Conservation (phyloP, 2,113 vertebrate genomes). For the Phylloscopus trochilus region DNA sequence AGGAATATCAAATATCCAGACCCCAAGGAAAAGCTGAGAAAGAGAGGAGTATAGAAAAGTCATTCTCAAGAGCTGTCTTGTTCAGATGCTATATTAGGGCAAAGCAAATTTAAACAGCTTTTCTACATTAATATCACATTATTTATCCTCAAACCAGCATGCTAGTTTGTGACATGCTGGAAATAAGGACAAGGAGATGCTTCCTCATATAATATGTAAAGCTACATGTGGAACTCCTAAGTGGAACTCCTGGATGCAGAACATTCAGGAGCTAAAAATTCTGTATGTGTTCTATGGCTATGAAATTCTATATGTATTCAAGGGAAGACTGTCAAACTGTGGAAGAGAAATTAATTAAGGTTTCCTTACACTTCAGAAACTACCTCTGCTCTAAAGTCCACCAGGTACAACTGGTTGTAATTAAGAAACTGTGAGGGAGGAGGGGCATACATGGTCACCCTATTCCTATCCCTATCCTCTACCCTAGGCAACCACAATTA, state of each 20-base stretch:
- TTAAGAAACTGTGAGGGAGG: neutral
- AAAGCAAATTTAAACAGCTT: neutral
- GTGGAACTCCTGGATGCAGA: neutral
- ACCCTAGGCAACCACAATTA: neutral
- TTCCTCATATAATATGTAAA: neutral
- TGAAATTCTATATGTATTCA: neutral
- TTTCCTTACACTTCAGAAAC: neutral
- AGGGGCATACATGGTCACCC: neutral
- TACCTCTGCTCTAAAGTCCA: neutral
- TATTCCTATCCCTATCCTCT: neutral
- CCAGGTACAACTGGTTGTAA: neutral
- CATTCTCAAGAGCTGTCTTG: neutral
- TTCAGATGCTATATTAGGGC: neutral
- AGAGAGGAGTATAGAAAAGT: neutral
- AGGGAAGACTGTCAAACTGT: neutral
- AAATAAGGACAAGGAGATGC: neutral
- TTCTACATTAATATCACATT: neutral
- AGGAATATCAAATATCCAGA: neutral
- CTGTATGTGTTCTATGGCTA: neutral
- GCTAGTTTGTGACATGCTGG: neutral
- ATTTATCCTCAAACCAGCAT: neutral
- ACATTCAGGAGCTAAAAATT: neutral
- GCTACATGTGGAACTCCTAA: neutral
- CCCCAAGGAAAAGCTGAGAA: neutral
- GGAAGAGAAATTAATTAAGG: neutral